These are phyloP conservation scores for Alouatta palliata DNA, from an alignment of 2,113 vertebrate genomes.

Conservation along the genomic window DNA sequence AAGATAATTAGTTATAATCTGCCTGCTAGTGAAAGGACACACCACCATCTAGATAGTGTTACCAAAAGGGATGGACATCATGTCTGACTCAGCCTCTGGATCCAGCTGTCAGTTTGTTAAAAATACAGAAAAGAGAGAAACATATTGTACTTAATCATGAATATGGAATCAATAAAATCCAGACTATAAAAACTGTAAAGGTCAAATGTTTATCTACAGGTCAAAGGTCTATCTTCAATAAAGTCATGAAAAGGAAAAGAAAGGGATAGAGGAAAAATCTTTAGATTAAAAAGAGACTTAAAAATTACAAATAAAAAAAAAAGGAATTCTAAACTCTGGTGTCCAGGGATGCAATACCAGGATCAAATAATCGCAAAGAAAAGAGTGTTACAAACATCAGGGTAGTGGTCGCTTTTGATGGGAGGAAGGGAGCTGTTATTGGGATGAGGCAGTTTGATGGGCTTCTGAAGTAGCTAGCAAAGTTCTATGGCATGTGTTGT, in stretches of 20 bases:
- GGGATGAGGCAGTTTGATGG: not conserved
- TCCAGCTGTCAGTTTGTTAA: not conserved
- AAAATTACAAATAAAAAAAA: not conserved
- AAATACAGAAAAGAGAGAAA: constrained; percentile 17
- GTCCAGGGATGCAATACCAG: not conserved
- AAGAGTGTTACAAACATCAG: not conserved
- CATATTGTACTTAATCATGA: not conserved
- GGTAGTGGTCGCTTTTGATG: not conserved
- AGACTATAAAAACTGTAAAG: not conserved
- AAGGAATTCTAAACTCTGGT: not conserved
- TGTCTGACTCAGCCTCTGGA: not conserved
- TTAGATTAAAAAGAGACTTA: not conserved
- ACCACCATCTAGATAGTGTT: not conserved
- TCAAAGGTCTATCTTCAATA: not conserved
- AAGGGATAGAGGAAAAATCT: not conserved
- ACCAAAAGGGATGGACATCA: not conserved
- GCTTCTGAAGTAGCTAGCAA: not conserved
- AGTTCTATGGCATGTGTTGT: not conserved
- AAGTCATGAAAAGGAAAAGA: not conserved
- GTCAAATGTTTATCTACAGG: not conserved
- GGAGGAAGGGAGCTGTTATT: not conserved
- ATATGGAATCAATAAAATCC: not conserved
- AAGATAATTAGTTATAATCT: not conserved
- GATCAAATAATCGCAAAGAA: not conserved
- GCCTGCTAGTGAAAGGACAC: not conserved